Percentiles rank a stretch among this genome's conserved stretches.
Evolutionary conservation across 2,888 invertebrate species (phyloP).

Genomic region (Rutpela maculata): DNA sequence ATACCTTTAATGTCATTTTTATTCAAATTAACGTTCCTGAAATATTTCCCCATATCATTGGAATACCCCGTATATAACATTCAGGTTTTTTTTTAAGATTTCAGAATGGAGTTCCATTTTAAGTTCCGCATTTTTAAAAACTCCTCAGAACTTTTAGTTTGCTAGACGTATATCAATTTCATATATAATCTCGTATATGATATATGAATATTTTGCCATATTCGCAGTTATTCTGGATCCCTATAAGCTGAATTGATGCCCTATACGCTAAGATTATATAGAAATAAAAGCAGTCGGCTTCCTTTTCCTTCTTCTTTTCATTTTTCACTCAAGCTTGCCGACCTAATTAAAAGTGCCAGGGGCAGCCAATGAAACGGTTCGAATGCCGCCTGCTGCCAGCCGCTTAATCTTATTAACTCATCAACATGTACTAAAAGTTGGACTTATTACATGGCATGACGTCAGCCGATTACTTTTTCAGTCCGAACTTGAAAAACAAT

Average conservation of each 20-base stretch:
- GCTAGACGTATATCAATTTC: too few species aligned
- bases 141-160: too few species aligned
- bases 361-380: constrained; percentile 21
- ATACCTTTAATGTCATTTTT: too few species aligned
- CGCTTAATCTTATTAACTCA: constrained; percentile 31
- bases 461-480: constrained; percentile 23
- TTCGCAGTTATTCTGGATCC: neutral
- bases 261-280: neutral
- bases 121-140: too few species aligned
- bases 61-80: too few species aligned
- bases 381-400: constrained; percentile 16
- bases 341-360: constrained; percentile 23
- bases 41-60: too few species aligned
- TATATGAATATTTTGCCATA: neutral
- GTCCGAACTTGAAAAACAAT: constrained; percentile 17
- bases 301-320: neutral
- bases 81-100: too few species aligned
- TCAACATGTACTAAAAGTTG: constrained; percentile 24
- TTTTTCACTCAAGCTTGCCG: constrained; percentile 8
- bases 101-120: too few species aligned
- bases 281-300: neutral
- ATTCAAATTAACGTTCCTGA: too few species aligned
- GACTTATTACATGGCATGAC: constrained; percentile 23
- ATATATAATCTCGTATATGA: too few species aligned
- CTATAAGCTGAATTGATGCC: neutral